phyloP scores from a whole-genome alignment of 1,140 invertebrate genomes.

The Acromyrmex heyeri region DNA sequence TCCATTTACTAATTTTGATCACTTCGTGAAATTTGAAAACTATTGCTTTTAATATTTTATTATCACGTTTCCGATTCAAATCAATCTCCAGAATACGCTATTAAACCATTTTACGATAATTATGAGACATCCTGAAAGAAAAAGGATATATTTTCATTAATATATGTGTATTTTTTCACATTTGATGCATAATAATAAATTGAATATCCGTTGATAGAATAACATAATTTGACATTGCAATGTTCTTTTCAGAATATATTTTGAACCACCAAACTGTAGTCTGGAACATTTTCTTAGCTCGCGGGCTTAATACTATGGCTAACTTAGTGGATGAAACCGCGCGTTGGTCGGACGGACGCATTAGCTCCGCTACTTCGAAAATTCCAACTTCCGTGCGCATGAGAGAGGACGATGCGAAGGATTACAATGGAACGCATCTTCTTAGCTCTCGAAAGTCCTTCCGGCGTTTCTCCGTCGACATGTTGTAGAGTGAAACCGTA shows the following conservation, averaged over 20 bases:
- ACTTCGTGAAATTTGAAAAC: neutral
- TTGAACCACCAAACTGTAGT: constrained; percentile 16
- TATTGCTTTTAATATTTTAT: neutral
- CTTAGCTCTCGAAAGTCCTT: constrained; percentile 45
- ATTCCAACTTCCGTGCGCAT: constrained; percentile 39
- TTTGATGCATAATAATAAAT: neutral
- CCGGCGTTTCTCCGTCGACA: constrained; percentile 33
- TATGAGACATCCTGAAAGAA: neutral
- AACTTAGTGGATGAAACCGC: constrained; percentile 55
- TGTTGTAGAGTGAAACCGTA: neutral
- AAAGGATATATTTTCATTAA: neutral
- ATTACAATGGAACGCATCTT: constrained; percentile 38
- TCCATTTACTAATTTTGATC: neutral
- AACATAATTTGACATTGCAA: constrained; percentile 15
- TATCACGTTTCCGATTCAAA: neutral
- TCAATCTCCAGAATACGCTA: neutral
- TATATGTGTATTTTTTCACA: neutral
- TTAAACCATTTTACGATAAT: too few relatives aligned
- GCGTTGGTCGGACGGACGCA: constrained; percentile 30
- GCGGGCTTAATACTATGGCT: constrained; percentile 6
- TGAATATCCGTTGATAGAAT: neutral
- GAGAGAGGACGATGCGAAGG: constrained; percentile 37
- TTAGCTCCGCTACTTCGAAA: constrained; percentile 51
- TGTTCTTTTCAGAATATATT: constrained; percentile 8
- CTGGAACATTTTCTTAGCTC: constrained; percentile 50